Evolutionary conservation across 1,140 invertebrate species (phyloP).

Genomic region (Diorhabda sublineata): DNA sequence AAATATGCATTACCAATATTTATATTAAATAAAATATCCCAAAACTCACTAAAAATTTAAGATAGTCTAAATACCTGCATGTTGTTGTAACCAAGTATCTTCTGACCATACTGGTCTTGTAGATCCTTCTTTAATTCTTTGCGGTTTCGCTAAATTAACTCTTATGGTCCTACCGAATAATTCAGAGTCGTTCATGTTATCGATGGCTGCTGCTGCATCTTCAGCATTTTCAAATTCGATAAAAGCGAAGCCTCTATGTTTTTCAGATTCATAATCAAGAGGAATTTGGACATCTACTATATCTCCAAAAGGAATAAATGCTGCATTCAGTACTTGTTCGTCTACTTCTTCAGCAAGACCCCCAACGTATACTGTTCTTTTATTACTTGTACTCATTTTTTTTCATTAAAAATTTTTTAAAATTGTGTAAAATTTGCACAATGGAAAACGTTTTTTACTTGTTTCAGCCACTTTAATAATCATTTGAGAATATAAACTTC

Average conservation of each 20-base stretch:
- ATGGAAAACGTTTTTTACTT: too few relatives aligned
- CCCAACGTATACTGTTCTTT: constrained; percentile 77
- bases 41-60: too few relatives aligned
- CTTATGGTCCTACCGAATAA: constrained; percentile 94
- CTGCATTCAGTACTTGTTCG: constrained; percentile 91
- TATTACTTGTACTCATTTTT: constrained; percentile 41
- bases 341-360: constrained; percentile 97
- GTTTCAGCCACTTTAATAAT: too few relatives aligned
- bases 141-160: constrained; percentile 95
- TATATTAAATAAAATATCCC: too few relatives aligned
- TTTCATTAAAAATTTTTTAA: too few relatives aligned
- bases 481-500: too few relatives aligned
- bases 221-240: constrained; percentile 93
- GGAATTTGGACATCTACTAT: constrained; percentile 97
- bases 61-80: constrained; percentile 57
- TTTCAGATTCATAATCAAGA: constrained; percentile 95
- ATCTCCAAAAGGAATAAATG: constrained; percentile 98
- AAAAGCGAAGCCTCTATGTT: constrained; percentile 96
- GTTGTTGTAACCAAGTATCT: constrained; percentile 93
- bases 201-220: constrained; percentile 96
- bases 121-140: constrained; percentile 91
- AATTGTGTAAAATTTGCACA: too few relatives aligned
- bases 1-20: neutral
- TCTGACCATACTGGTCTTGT: constrained; percentile 95
- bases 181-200: constrained; percentile 99